Conservation (phyloP, 2,113 vertebrate genomes). For the Cavia porcellus region DNA sequence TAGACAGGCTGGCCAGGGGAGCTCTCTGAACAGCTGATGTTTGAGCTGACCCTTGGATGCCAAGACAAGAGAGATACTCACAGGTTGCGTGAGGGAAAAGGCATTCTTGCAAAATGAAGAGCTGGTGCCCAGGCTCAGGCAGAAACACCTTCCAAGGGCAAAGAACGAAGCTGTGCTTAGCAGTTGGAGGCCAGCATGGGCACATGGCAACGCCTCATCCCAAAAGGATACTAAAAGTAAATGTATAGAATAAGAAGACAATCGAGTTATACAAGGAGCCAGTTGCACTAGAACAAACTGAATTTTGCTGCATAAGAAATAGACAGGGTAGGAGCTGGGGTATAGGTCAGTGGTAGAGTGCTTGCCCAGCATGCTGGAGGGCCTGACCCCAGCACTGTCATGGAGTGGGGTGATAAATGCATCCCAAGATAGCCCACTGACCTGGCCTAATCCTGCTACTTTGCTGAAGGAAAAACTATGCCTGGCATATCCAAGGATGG, state of each 20-base stretch:
- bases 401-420: neutral
- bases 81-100: neutral
- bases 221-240: neutral
- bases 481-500: rapidly evolving
- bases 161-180: neutral
- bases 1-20: neutral
- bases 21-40: neutral
- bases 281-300: neutral
- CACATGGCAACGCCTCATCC: too few species aligned
- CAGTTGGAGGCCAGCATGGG: neutral
- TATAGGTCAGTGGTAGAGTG: neutral
- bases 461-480: neutral
- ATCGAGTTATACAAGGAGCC: neutral
- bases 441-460: neutral
- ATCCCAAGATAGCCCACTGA: neutral
- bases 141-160: neutral
- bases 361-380: neutral
- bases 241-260: neutral
- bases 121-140: neutral
- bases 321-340: neutral
- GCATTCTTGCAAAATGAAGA: neutral
- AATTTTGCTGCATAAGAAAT: neutral
- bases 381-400: neutral
- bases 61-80: neutral
- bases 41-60: neutral